Base-by-base conservation (phyloP, 2,113 vertebrate genomes). In the Aphyosemion australe region DNA sequence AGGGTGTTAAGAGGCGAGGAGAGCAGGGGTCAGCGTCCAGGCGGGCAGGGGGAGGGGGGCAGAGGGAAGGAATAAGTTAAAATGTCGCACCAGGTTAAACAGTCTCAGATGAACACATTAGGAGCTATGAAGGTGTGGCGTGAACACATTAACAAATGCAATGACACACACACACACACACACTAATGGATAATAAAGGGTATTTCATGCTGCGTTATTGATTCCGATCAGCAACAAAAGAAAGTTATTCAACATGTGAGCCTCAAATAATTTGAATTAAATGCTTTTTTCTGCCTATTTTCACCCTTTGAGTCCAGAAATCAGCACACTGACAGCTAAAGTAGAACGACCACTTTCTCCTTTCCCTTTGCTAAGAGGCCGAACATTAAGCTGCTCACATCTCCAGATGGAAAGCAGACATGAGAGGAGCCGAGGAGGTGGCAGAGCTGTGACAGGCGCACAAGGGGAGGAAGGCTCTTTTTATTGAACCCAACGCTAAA, bases 61-160 rank as follows among this genome's bases (percentile, higher is more conserved):
- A 87, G 86, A 90, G 87, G 88, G 86, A 90, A 89, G 89, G 83
- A 90, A 88, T 84, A 79, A 69, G 87, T 90, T 91, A 91, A 91
- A 86, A 89, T 64, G 86, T 66, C 84, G 84, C 83, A 86, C 74
- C 72, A 80, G 80, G 76, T 72, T 86, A 86, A 84, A 85, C 76
- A 83, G 59, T 62, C 20, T 83, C 78, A 86, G 70, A 81, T 84
- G 76, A 82, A 60, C 86, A 89, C 85, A 89, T 73, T 55, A 86
- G 55, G 69, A 82, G 65, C 72, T 86, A 83, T 11, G 48, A 47
- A 69, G 51, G 41, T 62, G 31, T 66, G 51, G 41, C 61, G 31
- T 55, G 21, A 78, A 80, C 74, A 87, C 86, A 85, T 39, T 50
- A 63, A 13, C 57, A 58, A 65, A 72, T 72, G 72, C 75, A 80